phyloP scores from a whole-genome alignment of 2,797 vertebrate species.

The Echiichthys vipera region DNA sequence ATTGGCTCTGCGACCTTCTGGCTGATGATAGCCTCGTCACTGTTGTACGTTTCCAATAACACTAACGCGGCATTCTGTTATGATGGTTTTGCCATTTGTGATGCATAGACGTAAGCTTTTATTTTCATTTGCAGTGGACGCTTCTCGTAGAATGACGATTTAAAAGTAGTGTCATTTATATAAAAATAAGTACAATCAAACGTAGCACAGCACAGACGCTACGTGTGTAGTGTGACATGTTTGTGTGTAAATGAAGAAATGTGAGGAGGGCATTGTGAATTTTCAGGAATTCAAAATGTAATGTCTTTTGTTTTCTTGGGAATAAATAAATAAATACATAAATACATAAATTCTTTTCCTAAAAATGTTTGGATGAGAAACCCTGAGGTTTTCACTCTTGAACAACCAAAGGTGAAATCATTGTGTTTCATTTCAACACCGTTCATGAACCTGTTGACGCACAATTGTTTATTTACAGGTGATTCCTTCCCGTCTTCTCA shows the following conservation, averaged over 20 bases:
- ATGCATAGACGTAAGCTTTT: slow-evolving; percentile 11
- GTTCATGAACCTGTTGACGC: background rate
- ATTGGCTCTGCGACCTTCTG: too few species aligned
- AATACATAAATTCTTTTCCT: slow-evolving; percentile 65
- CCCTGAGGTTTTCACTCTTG: too few species aligned
- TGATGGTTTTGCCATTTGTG: slow-evolving; percentile 17
- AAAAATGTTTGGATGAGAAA: slow-evolving; percentile 10
- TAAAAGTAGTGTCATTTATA: slow-evolving; percentile 33
- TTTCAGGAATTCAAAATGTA: slow-evolving; percentile 50
- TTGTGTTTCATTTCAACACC: background rate
- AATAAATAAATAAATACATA: slow-evolving; percentile 71
- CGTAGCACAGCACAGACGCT: slow-evolving; percentile 24
- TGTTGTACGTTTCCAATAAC: slow-evolving; percentile 44
- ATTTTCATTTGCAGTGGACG: slow-evolving; percentile 43
- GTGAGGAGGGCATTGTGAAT: slow-evolving; percentile 18
- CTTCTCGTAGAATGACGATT: slow-evolving; percentile 39
- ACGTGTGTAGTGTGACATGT: slow-evolving; percentile 18
- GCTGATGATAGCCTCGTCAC: slow-evolving; percentile 27
- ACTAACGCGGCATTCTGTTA: slow-evolving; percentile 33
- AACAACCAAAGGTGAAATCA: background rate
- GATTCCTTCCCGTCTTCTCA: background rate
- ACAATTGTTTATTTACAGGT: background rate
- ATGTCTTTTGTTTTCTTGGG: slow-evolving; percentile 59
- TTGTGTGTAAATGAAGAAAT: slow-evolving; percentile 46
- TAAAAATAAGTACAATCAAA: slow-evolving; percentile 32